Percentiles rank a stretch among this genome's conserved stretches.
Evolutionary conservation across 2,797 vertebrate genomes (phyloP).

Genomic region (Rhynchonycteris naso): DNA sequence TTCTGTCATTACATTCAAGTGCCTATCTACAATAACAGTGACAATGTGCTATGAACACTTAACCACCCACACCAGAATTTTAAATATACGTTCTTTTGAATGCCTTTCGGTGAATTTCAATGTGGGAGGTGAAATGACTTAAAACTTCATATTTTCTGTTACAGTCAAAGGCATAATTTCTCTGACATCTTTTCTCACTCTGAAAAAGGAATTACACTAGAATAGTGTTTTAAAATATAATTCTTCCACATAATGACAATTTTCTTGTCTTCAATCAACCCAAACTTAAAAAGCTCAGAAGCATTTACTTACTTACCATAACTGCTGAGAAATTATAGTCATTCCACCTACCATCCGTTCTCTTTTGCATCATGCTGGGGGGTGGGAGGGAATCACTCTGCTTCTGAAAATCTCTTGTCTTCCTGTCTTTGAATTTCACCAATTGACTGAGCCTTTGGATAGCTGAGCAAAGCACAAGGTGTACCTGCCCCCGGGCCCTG

Average conservation of each 20-base stretch:
- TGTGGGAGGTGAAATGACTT: slow-evolving; percentile 70
- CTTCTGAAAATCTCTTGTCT: neutral
- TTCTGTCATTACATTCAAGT: slow-evolving; percentile 54
- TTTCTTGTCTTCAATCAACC: slow-evolving; percentile 56
- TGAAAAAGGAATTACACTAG: slow-evolving; percentile 64
- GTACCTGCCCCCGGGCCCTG: neutral
- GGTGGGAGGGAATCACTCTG: neutral
- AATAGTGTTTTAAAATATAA: slow-evolving; percentile 70
- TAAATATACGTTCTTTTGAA: slow-evolving; percentile 55
- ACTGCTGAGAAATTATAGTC: slow-evolving; percentile 64
- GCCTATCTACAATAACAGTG: slow-evolving; percentile 50
- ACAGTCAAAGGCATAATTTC: slow-evolving; percentile 76
- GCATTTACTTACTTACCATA: slow-evolving; percentile 68
- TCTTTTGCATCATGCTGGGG: neutral
- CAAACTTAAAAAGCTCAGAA: slow-evolving; percentile 61
- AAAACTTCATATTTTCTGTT: slow-evolving; percentile 72
- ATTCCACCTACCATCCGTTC: slow-evolving; percentile 29
- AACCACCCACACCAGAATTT: slow-evolving; percentile 66
- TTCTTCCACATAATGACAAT: slow-evolving; percentile 45
- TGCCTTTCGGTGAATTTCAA: slow-evolving; percentile 65
- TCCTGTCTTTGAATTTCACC: neutral
- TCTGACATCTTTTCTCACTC: slow-evolving; percentile 68
- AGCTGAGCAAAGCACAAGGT: neutral
- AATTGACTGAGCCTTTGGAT: neutral
- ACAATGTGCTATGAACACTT: slow-evolving; percentile 29